These are phyloP conservation scores for Polia nebulosa DNA, from an alignment of 2,888 invertebrate genomes.

Conservation along the genomic window DNA sequence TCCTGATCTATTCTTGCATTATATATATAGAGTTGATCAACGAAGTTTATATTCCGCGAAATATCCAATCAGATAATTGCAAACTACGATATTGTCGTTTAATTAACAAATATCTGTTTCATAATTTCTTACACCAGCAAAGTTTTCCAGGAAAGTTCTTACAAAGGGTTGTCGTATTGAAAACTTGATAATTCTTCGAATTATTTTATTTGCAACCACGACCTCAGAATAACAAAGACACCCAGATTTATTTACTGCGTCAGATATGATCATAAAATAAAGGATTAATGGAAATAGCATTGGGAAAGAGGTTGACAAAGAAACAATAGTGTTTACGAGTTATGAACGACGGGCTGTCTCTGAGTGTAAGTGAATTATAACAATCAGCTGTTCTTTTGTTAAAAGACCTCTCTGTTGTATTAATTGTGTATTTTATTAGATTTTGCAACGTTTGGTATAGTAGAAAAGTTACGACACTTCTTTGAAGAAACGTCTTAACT, in stretches of 20 bases:
- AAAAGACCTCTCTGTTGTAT: slow-evolving; percentile 34
- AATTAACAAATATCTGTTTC: neutral
- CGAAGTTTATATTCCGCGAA: neutral
- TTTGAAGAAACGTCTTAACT: neutral
- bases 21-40: neutral
- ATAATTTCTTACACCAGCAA: neutral
- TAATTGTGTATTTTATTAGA: slow-evolving; percentile 25
- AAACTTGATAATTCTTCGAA: slow-evolving; percentile 32
- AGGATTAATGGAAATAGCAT: slow-evolving; percentile 81
- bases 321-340: slow-evolving; percentile 80
- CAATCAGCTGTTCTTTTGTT: slow-evolving; percentile 73
- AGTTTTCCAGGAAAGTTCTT: slow-evolving; percentile 1
- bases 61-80: neutral
- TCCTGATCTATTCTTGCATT: slow-evolving; percentile 1
- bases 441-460: slow-evolving; percentile 18
- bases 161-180: slow-evolving; percentile 15
- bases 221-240: slow-evolving; percentile 41
- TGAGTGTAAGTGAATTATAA: slow-evolving; percentile 74
- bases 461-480: too few relatives aligned
- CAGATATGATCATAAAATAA: slow-evolving; percentile 81
- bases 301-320: slow-evolving; percentile 78
- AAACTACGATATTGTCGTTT: neutral
- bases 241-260: slow-evolving; percentile 65
- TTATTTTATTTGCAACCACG: slow-evolving; percentile 17
- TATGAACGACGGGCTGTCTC: slow-evolving; percentile 75